phyloP scores from a whole-genome alignment of 2,888 invertebrate genomes.

The Drosophila conformis region DNA sequence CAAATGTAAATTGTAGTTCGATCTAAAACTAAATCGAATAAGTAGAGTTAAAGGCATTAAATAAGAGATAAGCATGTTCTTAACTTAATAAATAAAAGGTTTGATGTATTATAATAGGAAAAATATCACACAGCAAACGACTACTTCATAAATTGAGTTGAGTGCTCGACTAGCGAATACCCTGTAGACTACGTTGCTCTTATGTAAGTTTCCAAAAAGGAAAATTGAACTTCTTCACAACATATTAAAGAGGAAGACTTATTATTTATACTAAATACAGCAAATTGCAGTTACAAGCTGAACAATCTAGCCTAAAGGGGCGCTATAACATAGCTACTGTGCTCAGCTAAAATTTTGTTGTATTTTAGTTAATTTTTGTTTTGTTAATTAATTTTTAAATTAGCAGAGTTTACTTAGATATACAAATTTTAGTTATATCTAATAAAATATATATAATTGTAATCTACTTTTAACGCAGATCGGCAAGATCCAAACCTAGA shows the following conservation, averaged over 20 bases:
- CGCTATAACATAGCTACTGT: neutral
- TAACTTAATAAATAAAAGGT: neutral
- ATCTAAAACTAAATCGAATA: slow-evolving; percentile 2
- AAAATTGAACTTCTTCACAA: neutral
- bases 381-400: neutral
- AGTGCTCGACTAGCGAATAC: neutral
- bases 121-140: neutral
- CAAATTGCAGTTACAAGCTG: neutral
- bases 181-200: neutral
- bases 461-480: neutral
- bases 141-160: neutral
- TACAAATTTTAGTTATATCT: neutral
- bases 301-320: neutral
- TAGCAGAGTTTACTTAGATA: neutral
- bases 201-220: neutral
- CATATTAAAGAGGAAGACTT: neutral
- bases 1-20: neutral
- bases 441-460: neutral
- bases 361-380: neutral
- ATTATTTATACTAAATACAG: neutral
- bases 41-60: neutral
- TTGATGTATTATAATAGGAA: neutral
- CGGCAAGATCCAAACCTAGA: neutral
- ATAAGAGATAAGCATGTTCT: neutral
- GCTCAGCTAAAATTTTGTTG: neutral